Conservation (phyloP, 2,113 vertebrate genomes). For the Poecile atricapillus region DNA sequence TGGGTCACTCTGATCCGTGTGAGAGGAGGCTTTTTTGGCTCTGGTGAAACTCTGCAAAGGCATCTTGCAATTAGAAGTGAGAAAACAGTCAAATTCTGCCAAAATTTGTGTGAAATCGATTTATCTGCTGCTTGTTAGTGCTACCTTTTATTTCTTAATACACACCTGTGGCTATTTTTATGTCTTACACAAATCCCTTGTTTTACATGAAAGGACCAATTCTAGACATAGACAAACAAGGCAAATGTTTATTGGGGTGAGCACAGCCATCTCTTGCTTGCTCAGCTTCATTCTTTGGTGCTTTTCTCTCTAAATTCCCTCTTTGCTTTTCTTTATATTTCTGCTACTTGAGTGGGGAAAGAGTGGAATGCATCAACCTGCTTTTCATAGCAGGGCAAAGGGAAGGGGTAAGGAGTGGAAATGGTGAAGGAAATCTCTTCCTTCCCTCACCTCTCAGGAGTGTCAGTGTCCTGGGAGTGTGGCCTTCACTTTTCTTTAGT, state of each 20-base stretch:
- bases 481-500: neutral
- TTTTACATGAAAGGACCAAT: neutral
- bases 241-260: neutral
- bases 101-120: neutral
- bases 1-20: neutral
- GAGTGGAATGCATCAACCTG: neutral
- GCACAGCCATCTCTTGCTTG: neutral
- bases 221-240: neutral
- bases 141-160: neutral
- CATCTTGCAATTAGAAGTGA: constrained; percentile 8
- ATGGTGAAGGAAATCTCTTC: neutral
- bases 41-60: neutral
- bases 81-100: neutral
- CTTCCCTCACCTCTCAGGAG: neutral
- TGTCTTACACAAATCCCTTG: neutral
- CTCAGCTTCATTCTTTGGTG: neutral
- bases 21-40: neutral
- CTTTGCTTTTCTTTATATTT: neutral
- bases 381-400: neutral
- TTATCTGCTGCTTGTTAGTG: neutral
- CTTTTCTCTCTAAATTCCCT: neutral
- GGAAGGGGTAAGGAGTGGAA: neutral
- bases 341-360: neutral
- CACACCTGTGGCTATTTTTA: neutral
- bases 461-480: fast-evolving